phyloP scores from a whole-genome alignment of 1,140 invertebrate genomes.

The Coelopa frigida region DNA sequence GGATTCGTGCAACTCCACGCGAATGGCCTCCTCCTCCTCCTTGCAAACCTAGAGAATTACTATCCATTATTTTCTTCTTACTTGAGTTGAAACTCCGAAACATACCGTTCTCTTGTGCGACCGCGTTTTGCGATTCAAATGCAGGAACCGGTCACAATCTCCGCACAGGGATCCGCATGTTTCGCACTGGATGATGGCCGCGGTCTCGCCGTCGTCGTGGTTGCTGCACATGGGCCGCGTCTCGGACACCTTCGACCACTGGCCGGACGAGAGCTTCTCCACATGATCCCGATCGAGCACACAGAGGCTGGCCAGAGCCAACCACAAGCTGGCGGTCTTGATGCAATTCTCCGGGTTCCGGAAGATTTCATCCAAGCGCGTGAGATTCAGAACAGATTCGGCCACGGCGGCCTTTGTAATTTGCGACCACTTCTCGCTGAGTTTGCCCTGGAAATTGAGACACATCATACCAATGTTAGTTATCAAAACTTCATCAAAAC shows the following conservation, averaged over 20 bases:
- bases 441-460: slow-evolving; percentile 61
- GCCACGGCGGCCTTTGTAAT: slow-evolving; percentile 88
- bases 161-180: slow-evolving; percentile 87
- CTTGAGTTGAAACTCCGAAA: neutral
- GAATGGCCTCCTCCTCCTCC: slow-evolving; percentile 88
- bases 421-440: slow-evolving; percentile 77
- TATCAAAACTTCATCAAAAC: neutral
- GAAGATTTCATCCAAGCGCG: slow-evolving; percentile 67
- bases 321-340: slow-evolving; percentile 78
- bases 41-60: slow-evolving; percentile 67
- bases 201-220: slow-evolving; percentile 93
- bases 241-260: slow-evolving; percentile 53
- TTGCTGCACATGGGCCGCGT: slow-evolving; percentile 72
- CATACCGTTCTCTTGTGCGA: slow-evolving; percentile 75
- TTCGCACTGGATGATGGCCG: slow-evolving; percentile 87
- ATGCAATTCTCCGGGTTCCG: slow-evolving; percentile 70
- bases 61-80: too few relatives aligned
- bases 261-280: slow-evolving; percentile 68
- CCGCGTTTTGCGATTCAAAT: slow-evolving; percentile 81
- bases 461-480: neutral
- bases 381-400: slow-evolving; percentile 80
- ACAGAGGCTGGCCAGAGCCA: slow-evolving; percentile 86
- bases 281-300: slow-evolving; percentile 88
- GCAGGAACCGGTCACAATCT: slow-evolving; percentile 92
- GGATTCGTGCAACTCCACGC: slow-evolving; percentile 92